phyloP scores from a whole-genome alignment of 2,888 invertebrate species.

The Panzeria rudis region DNA sequence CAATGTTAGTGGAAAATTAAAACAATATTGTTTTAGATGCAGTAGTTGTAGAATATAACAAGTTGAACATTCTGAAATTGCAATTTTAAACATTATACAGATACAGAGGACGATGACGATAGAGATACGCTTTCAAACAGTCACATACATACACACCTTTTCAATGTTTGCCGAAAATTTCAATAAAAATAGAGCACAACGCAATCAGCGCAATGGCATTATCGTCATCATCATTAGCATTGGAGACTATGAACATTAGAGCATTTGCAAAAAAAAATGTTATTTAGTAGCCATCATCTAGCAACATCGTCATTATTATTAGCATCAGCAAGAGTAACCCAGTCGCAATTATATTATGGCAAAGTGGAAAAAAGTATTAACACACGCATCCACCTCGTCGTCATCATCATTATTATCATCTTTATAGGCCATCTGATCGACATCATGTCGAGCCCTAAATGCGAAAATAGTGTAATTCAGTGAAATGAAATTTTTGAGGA shows the following conservation, averaged over 20 bases:
- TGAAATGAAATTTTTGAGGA: too few relatives aligned
- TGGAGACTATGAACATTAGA: slow-evolving; percentile 13
- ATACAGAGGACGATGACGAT: slow-evolving; percentile 40
- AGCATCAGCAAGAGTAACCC: slow-evolving; percentile 25
- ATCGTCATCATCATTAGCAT: slow-evolving; percentile 40
- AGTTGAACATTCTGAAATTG: slow-evolving; percentile 58
- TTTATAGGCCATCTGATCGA: slow-evolving; percentile 44
- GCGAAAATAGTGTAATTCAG: too few relatives aligned
- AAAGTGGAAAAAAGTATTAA: background rate
- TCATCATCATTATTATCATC: slow-evolving; percentile 20
- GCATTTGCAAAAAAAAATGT: background rate
- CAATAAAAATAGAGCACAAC: slow-evolving; percentile 67
- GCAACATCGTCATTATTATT: slow-evolving; percentile 11
- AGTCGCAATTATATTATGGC: slow-evolving; percentile 23
- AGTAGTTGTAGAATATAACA: slow-evolving; percentile 58
- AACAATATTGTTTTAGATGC: slow-evolving; percentile 71
- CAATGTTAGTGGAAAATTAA: slow-evolving; percentile 70
- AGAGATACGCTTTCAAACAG: slow-evolving; percentile 1
- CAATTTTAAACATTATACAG: slow-evolving; percentile 62
- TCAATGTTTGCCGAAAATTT: slow-evolving; percentile 71
- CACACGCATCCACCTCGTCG: slow-evolving; percentile 4
- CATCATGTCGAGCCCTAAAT: background rate
- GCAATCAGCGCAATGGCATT: slow-evolving; percentile 47
- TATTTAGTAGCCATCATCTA: slow-evolving; percentile 17
- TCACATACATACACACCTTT: slow-evolving; percentile 63